phyloP scores from a whole-genome alignment of 1,140 invertebrate species.

The Potamilus streckersoni region DNA sequence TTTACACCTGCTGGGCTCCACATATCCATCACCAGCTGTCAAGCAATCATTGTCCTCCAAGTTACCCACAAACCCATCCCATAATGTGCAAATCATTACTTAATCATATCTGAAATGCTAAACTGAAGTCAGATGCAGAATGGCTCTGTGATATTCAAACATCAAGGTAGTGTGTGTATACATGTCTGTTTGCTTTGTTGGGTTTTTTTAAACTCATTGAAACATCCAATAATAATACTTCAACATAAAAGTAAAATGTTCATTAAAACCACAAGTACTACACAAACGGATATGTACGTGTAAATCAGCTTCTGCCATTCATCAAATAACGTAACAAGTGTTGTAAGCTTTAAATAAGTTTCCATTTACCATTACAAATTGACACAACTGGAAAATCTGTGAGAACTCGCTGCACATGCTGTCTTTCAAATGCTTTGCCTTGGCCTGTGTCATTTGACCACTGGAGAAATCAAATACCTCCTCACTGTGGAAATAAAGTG shows the following conservation, averaged over 20 bases:
- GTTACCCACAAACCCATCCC: too few relatives aligned
- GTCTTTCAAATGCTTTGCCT: slow-evolving; percentile 99
- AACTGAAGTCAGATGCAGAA: too few relatives aligned
- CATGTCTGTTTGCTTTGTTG: too few relatives aligned
- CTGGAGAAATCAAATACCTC: slow-evolving; percentile 99
- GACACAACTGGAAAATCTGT: slow-evolving; percentile 97
- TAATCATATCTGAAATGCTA: too few relatives aligned
- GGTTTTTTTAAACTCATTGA: too few relatives aligned
- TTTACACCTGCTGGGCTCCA: too few relatives aligned
- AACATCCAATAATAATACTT: too few relatives aligned
- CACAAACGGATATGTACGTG: not conserved
- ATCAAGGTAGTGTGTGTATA: too few relatives aligned
- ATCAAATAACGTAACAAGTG: not conserved
- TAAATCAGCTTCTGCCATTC: not conserved
- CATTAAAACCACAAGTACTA: not conserved
- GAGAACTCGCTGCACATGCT: slow-evolving; percentile 99
- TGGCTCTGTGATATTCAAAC: too few relatives aligned
- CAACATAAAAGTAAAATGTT: not conserved
- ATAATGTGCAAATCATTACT: too few relatives aligned
- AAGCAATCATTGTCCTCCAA: too few relatives aligned
- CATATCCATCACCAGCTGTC: too few relatives aligned
- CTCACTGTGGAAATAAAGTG: slow-evolving; percentile 75
- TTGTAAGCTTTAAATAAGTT: not conserved
- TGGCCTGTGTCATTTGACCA: slow-evolving; percentile 98
- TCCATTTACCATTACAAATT: slow-evolving; percentile 87